Base-by-base conservation (phyloP, 2,113 vertebrate genomes). In the Nesospiza acunhae region DNA sequence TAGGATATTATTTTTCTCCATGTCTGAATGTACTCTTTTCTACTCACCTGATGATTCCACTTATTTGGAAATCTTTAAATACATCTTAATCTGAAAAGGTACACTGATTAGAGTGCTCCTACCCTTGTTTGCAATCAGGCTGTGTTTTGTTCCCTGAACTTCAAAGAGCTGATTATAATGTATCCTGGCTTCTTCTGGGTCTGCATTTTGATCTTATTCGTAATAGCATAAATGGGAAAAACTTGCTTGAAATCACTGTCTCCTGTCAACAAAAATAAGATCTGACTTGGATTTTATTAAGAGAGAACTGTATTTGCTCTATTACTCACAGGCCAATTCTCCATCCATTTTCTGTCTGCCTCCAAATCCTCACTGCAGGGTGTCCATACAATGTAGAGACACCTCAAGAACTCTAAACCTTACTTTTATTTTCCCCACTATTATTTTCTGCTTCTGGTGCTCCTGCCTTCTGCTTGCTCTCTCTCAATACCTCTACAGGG, bases 111-210 rank as follows among this genome's bases (percentile, higher is more conserved):
- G 47, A 89, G 41, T 76, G 73, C 26, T 95, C 44, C 52, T 92
- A 88, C 60, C 77, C 89, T 60, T 93, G 52, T 84, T 95, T 89
- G 56, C 80, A 92, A 35, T 84, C 91, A 95, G 86, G 50, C 80
- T 77, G 72, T 81, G 56, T 93, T 97, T 88, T 90, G 88, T 90
- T 93, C 86, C 69, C 56, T 92, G 80, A 72, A 81, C 92, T 92
- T 95, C 94, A 96, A 93, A 93, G 88, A 44, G 52, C 11, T 96
- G 72, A 90, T 93, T 90, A 68, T 77, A 55, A 88, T 87, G 76
- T 50, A 46, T 64, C 41, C 83, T 86, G 68, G 68, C 37, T 88
- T 89, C 67, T 96, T 94, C 73, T 86, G 52, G 31, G 60, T 70
- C 85, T 90, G 83, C 44, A 64, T 93, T 92, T 95, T 93, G 69